phyloP scores from a whole-genome alignment of 2,888 invertebrate species.

The Dyspetes luteomarginatus region DNA sequence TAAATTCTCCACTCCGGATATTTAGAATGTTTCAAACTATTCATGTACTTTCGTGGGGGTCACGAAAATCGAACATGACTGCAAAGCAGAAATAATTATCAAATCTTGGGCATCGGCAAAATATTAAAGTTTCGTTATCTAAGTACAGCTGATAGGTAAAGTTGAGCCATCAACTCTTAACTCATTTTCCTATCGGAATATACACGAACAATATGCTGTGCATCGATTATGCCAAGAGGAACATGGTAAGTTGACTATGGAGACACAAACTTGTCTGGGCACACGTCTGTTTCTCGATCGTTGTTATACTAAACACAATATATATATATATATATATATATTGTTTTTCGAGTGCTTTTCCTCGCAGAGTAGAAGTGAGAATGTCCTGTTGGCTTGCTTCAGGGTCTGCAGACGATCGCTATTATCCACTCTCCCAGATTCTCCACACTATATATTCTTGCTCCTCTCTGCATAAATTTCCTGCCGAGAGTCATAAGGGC shows the following conservation, averaged over 20 bases:
- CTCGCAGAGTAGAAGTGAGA: constrained; percentile 15
- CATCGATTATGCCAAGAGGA: constrained; percentile 19
- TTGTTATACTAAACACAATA: constrained; percentile 10
- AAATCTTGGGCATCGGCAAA: no score
- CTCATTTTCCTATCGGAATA: no score
- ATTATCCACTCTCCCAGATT: constrained; percentile 31
- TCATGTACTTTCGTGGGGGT: no score
- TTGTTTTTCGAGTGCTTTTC: constrained; percentile 22
- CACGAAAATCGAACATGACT: no score
- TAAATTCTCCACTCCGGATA: no score
- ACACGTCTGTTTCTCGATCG: constrained; percentile 21
- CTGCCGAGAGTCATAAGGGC: background rate
- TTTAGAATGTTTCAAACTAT: no score
- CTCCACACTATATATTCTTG: background rate
- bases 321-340: background rate
- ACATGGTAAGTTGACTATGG: constrained; percentile 11
- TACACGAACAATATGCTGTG: background rate
- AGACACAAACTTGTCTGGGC: constrained; percentile 22
- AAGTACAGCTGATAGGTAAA: no score
- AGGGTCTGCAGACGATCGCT: constrained; percentile 33
- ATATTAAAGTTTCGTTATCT: no score
- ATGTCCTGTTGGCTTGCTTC: constrained; percentile 19
- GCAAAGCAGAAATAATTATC: no score
- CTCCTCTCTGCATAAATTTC: background rate
- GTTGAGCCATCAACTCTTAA: no score